Percentiles rank a stretch among this genome's conserved stretches.
These are phyloP conservation scores for Odontamblyopus lacepedii DNA, from an alignment of 2,797 vertebrate genomes.

Conservation along the genomic window DNA sequence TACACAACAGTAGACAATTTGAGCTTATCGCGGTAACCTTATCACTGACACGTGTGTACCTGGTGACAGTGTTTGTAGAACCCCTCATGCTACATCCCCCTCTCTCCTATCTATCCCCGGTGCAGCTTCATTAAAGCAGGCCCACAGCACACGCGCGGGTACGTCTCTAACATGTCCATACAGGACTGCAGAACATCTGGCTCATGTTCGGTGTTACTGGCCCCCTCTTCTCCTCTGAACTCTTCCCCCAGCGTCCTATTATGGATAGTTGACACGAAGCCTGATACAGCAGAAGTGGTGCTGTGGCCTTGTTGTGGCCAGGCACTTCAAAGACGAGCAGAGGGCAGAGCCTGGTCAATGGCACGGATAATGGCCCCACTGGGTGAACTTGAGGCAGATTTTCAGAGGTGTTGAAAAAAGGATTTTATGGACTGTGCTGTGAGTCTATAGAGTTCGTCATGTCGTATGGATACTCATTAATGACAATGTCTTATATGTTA, in stretches of 20 bases:
- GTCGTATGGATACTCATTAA: not conserved
- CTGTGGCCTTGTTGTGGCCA: conserved; percentile 52
- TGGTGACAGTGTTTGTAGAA: conserved; percentile 49
- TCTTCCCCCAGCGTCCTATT: conserved; percentile 31
- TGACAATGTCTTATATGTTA: not conserved
- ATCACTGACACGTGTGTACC: conserved; percentile 76
- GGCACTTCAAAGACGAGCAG: conserved; percentile 66
- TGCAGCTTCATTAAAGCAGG: conserved; percentile 75
- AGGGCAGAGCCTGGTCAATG: conserved; percentile 69
- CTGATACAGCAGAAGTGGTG: conserved; percentile 41
- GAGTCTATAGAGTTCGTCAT: conserved; percentile 28
- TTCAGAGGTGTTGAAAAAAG: conserved; percentile 72
- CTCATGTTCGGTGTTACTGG: conserved; percentile 49
- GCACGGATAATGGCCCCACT: conserved; percentile 67
- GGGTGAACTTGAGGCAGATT: conserved; percentile 67
- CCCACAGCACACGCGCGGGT: conserved; percentile 54
- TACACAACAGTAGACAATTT: not conserved
- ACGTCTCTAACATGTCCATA: conserved; percentile 50
- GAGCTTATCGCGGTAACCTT: conserved; percentile 27
- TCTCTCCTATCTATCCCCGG: conserved; percentile 41
- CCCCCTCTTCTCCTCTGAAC: conserved; percentile 30
- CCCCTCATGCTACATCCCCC: conserved; percentile 53
- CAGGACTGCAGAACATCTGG: conserved; percentile 61
- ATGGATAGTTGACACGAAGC: conserved; percentile 24
- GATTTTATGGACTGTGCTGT: conserved; percentile 43